Evolutionary conservation across 2,888 invertebrate genomes (phyloP), one percentile per base, ranked within the genome.

Genomic region (Eupithecia subfuscata): DNA sequence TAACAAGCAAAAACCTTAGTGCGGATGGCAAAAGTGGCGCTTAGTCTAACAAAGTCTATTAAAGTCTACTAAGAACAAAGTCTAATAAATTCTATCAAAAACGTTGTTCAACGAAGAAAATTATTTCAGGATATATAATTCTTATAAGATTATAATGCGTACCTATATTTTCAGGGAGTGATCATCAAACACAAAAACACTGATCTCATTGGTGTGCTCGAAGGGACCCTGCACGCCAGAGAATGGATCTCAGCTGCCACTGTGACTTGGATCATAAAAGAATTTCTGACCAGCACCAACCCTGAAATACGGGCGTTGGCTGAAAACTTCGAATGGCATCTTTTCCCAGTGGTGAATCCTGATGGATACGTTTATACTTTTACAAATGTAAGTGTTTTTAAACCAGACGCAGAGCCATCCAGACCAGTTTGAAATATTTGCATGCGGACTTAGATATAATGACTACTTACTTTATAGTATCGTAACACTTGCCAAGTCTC

Each of bases 321-420:
- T 1, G 95, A 97, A 78, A 95, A 92, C 79, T 96, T 96, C 79
- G 97, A 97, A 85, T 97, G 97, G 97, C 97, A 97, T 84, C 94
- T 97, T 65, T 95, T 97, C 80, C 97, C 97, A 0, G 96, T 96
- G 0, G 93, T 95, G 1, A 97, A 97, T 88, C 97, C 97, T 16
- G 97, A 97, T 91, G 97, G 97, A 34, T 97, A 96, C 85, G 95
- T 89, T 8, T 97, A 96, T 84, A 96, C 96, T 0, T 96, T 97
- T 83, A 95, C 95, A 9, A 89, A 86, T 76, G 97, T 97, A 90
- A 94, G 95, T 93, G 34, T 22, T 64, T 34, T 14, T 63, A 30
- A 14, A 25, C 16, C 1, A 25, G 37, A 37, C 37, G 37, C 37
- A 37, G 37, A 7, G 7, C 37, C 37, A 37, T 37, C 37, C 2